A percentile compares a stretch with the other conserved stretches of the same genome.
These are phyloP conservation scores for Drosophila neonasuta DNA, from an alignment of 2,888 invertebrate species.

Conservation along the genomic window DNA sequence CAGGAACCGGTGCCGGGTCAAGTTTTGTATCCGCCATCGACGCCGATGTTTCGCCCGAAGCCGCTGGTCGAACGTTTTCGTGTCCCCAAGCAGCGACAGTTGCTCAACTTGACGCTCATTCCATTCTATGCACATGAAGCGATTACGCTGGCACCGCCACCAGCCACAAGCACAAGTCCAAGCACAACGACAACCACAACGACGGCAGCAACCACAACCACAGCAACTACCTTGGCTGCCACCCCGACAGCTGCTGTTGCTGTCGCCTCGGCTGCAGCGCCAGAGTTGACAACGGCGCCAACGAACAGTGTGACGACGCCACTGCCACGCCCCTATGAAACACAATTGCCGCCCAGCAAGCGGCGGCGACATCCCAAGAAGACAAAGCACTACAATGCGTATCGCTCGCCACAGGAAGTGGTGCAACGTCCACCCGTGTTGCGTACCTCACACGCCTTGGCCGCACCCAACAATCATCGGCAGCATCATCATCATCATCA, in stretches of 20 bases:
- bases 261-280: too few relatives aligned
- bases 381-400: slow-evolving; percentile 66
- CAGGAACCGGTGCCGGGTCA: slow-evolving; percentile 81
- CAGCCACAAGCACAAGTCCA: neutral
- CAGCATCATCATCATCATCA: slow-evolving; percentile 69
- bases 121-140: slow-evolving; percentile 81
- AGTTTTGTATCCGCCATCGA: slow-evolving; percentile 78
- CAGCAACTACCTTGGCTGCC: too few relatives aligned
- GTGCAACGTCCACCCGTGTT: slow-evolving; percentile 61
- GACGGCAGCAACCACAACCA: neutral
- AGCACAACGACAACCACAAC: neutral
- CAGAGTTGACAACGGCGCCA: neutral
- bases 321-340: slow-evolving; percentile 42
- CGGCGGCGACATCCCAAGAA: slow-evolving; percentile 57
- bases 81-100: slow-evolving; percentile 44
- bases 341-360: slow-evolving; percentile 43
- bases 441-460: slow-evolving; percentile 21
- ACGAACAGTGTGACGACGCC: slow-evolving; percentile 19
- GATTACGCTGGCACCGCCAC: slow-evolving; percentile 40
- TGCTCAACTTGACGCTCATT: slow-evolving; percentile 75
- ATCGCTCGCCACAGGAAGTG: slow-evolving; percentile 70
- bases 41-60: slow-evolving; percentile 76
- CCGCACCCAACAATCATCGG: slow-evolving; percentile 66
- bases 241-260: too few relatives aligned
- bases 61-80: slow-evolving; percentile 73